Base-by-base conservation (phyloP, 2,888 invertebrate genomes). In the Punctoribates punctum region DNA sequence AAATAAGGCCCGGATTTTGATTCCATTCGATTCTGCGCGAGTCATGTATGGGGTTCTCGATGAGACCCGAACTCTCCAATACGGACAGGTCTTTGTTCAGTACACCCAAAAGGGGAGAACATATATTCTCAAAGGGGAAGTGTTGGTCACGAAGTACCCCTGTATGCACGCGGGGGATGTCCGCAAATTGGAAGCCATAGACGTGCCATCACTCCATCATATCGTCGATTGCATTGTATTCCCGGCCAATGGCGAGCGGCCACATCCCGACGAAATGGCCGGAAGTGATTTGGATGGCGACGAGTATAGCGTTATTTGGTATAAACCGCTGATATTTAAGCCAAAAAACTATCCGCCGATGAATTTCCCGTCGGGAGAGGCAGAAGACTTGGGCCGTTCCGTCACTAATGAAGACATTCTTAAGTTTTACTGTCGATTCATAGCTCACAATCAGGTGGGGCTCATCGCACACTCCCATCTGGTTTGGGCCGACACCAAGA, bases 271-370 rank as follows among this genome's bases (percentile, higher is more conserved):
- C 77, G 83, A 83, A 80, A 84, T 84, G 82, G 82, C 65, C 1
- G 84, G 84, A 11, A 82, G 82, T 17, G 84, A 84, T 79, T 79
- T 84, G 73, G 84, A 84, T 78, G 84, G 84, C 9, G 84, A 84
- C 77, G 82, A 82, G 77, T 84, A 83, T 77, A 81, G 82, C 62
- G 83, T 84, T 3, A 80, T 82, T 51, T 84, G 83, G 82, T 29
- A 75, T 38, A 54, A 34, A 25, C 34, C 57, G 6, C 17, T 77
- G 0, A 25, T 60, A 20, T 77, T 77, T 46, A 38, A 17, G 0
- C 51, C 72, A 8, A 0, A 2, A 5, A 77, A 77, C 60, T 25
- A 29, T 13, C 13, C 17, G 1, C 72, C 77, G n/a, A 77, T 77
- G 77, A 17, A 70, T 42, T 77, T 75, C 51, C 70, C 75, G 1